Conservation (phyloP, 1,140 invertebrate genomes). For the Drosophila mauritiana region DNA sequence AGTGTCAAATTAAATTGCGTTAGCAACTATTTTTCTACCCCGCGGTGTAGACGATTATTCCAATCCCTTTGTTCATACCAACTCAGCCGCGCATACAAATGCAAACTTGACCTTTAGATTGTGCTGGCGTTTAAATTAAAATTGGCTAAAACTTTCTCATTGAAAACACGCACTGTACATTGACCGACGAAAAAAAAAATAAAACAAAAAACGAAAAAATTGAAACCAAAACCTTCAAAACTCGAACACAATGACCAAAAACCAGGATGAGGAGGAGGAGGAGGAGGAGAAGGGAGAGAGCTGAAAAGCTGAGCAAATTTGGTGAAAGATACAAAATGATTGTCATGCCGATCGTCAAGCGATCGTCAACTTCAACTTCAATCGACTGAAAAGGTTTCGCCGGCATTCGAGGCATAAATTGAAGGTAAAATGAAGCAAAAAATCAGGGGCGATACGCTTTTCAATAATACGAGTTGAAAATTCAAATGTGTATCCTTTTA, state of each 20-base stretch:
- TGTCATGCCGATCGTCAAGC: conserved; percentile 45
- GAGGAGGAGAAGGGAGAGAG: conserved; percentile 6
- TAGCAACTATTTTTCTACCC: not conserved
- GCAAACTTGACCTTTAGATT: conserved; percentile 73
- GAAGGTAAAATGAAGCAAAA: conserved; percentile 41
- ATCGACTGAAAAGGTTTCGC: conserved; percentile 29
- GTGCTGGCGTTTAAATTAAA: conserved; percentile 46
- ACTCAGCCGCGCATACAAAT: conserved; percentile 59
- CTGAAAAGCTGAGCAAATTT: conserved; percentile 12
- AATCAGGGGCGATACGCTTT: not conserved
- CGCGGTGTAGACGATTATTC: not conserved
- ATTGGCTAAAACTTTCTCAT: conserved; percentile 69
- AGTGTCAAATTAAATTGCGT: not conserved
- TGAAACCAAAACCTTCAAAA: conserved; percentile 55
- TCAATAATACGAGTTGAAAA: too few species aligned
- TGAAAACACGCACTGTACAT: conserved; percentile 38
- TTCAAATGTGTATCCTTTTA: not conserved
- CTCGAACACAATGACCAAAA: conserved; percentile 41
- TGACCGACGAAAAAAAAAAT: not conserved
- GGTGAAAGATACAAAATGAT: conserved; percentile 22
- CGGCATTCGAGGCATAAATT: conserved; percentile 57
- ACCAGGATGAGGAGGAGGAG: not conserved
- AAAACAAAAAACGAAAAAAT: not conserved
- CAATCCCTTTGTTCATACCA: conserved; percentile 6
- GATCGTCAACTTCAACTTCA: conserved; percentile 22